Conservation (phyloP, 2,113 vertebrate species). For the Ovis aries region DNA sequence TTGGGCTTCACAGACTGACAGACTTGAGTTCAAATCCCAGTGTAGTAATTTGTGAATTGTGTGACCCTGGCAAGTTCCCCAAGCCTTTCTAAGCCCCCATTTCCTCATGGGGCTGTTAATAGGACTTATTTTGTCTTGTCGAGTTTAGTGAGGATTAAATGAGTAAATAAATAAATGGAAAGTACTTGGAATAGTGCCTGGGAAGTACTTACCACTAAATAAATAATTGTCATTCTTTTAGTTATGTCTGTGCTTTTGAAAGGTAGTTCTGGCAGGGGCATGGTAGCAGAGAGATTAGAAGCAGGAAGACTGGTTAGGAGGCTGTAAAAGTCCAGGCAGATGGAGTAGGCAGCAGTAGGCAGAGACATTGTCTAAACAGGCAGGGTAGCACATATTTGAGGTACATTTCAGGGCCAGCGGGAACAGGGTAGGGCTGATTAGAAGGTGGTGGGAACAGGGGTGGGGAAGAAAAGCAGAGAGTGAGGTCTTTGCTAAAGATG, state of each 20-base stretch:
- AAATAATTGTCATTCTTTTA: constrained; percentile 20
- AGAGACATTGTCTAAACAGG: not conserved
- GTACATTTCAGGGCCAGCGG: not conserved
- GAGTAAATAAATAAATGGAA: constrained; percentile 1
- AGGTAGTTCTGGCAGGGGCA: not conserved
- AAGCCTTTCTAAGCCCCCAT: not conserved
- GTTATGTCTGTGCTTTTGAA: constrained; percentile 8
- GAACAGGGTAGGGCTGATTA: not conserved
- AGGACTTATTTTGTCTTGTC: not conserved
- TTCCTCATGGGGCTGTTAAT: not conserved
- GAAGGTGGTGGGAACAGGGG: not conserved
- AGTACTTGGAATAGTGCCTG: not conserved
- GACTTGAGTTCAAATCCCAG: constrained; percentile 21
- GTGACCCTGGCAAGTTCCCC: not conserved
- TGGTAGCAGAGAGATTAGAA: not conserved
- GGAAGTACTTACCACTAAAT: constrained; percentile 4
- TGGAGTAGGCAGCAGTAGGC: not conserved
- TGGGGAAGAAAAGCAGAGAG: not conserved
- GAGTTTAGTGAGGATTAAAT: constrained; percentile 19
- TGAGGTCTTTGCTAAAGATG: not conserved
- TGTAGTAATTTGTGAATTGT: not conserved
- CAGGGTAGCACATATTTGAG: not conserved
- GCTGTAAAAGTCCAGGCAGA: not conserved
- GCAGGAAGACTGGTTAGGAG: not conserved
- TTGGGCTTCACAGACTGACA: not conserved